Evolutionary conservation across 1,140 invertebrate genomes (phyloP).

Genomic region (Hypothenemus hampei): DNA sequence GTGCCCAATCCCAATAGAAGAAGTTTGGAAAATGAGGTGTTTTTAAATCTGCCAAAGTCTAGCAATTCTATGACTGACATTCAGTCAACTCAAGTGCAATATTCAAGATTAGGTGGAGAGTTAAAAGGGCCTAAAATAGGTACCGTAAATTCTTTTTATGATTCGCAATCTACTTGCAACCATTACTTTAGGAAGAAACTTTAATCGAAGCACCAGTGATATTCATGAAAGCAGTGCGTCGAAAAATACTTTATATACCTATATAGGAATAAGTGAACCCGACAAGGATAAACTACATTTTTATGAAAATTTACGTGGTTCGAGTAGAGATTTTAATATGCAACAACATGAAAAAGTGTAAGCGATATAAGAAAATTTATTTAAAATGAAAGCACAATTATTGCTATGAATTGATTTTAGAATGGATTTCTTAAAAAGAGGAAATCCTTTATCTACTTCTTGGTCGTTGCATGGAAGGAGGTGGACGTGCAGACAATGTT

Average conservation of each 20-base stretch:
- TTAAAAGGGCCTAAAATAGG: conserved; percentile 17
- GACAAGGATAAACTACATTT: conserved; percentile 36
- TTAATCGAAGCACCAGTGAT: conserved; percentile 39
- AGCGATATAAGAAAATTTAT: too few relatives aligned
- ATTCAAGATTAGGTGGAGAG: conserved; percentile 17
- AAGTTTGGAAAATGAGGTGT: conserved; percentile 47
- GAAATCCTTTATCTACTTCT: conserved; percentile 13
- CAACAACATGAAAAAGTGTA: conserved; percentile 41
- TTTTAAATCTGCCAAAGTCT: conserved; percentile 38
- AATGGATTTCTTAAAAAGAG: conserved; percentile 12
- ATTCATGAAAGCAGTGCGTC: conserved; percentile 29
- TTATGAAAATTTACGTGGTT: conserved; percentile 43
- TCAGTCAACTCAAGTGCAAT: conserved; percentile 31
- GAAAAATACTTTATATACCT: conserved; percentile 50
- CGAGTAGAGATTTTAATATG: conserved; percentile 33
- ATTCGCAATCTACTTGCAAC: neutral
- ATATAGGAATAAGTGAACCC: conserved; percentile 56
- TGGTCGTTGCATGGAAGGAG: conserved; percentile 53
- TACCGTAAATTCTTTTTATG: conserved; percentile 10
- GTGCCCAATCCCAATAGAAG: conserved; percentile 45
- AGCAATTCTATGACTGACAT: conserved; percentile 45
- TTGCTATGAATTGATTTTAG: conserved; percentile 12
- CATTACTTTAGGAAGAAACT: conserved; percentile 28
- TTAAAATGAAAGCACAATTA: too few relatives aligned
- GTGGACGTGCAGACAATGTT: conserved; percentile 84